phyloP scores from a whole-genome alignment of 30 jellyfish, hydroid and myxozoan genomes.

The Hydra vulgaris region DNA sequence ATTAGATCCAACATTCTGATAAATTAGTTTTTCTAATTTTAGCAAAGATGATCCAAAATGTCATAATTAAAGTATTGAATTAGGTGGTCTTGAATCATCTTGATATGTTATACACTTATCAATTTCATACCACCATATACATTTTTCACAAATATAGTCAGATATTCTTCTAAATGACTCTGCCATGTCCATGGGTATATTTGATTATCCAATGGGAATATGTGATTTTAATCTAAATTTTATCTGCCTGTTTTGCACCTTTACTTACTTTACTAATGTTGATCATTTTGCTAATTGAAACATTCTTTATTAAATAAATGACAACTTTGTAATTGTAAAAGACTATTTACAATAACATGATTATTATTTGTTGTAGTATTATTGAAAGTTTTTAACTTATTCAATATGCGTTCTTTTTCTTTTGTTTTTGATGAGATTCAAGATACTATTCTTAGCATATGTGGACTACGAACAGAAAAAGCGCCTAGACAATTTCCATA shows the following conservation, averaged over 20 bases:
- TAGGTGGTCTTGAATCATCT: neutral
- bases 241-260: neutral
- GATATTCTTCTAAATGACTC: slow-evolving; percentile 9
- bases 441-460: neutral
- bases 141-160: neutral
- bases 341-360: neutral
- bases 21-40: neutral
- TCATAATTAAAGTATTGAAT: slow-evolving; percentile 1
- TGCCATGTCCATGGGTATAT: slow-evolving; percentile 14
- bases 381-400: neutral
- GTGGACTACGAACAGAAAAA: slow-evolving; percentile 3
- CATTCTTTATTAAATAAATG: neutral
- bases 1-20: neutral
- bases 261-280: neutral
- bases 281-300: slow-evolving; percentile 1
- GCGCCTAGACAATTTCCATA: slow-evolving; percentile 3
- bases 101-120: neutral
- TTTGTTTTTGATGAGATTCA: slow-evolving; percentile 3
- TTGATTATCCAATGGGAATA: neutral
- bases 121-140: slow-evolving; percentile 5
- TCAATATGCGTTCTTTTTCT: slow-evolving; percentile 22
- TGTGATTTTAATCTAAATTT: neutral
- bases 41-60: slow-evolving; percentile 2
- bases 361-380: slow-evolving; percentile 1
- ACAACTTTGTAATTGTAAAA: slow-evolving; percentile 11